A percentile compares a stretch with the other conserved stretches of the same genome.
Evolutionary conservation across 2,888 invertebrate genomes (phyloP).

Genomic region (Drosophila rubida): DNA sequence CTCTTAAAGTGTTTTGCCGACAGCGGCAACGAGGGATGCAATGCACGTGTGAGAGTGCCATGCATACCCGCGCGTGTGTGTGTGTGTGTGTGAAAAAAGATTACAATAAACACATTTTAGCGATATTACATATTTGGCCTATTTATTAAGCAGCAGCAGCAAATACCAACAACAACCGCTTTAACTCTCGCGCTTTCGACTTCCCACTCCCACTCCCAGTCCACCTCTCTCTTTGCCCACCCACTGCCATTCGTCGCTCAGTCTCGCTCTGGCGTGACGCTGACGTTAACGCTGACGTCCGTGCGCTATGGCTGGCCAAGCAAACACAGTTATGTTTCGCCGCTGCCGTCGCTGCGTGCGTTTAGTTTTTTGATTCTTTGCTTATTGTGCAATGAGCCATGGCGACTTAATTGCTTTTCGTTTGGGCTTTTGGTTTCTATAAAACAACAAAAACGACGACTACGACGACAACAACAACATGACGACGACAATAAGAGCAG

Average conservation of each 20-base stretch:
- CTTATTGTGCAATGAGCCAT: slow-evolving; percentile 80
- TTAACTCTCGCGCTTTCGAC: slow-evolving; percentile 29
- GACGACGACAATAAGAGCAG: slow-evolving; percentile 28
- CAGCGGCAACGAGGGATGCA: slow-evolving; percentile 63
- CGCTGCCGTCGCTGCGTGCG: slow-evolving; percentile 39
- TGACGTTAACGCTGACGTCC: slow-evolving; percentile 14
- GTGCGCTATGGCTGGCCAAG: slow-evolving; percentile 69
- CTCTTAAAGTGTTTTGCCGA: slow-evolving; percentile 21
- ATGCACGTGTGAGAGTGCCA: slow-evolving; percentile 65
- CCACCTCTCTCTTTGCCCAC: slow-evolving; percentile 1
- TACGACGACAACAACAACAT: slow-evolving; percentile 15
- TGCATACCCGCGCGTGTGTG: slow-evolving; percentile 7
- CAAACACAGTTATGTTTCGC: slow-evolving; percentile 75
- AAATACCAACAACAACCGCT: slow-evolving; percentile 20
- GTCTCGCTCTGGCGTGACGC: slow-evolving; percentile 19
- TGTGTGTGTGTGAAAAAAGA: slow-evolving; percentile 58
- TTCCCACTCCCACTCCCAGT: slow-evolving; percentile 30
- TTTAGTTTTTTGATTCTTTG: slow-evolving; percentile 69
- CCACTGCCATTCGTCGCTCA: not conserved
- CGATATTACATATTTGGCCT: slow-evolving; percentile 78
- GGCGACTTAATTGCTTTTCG: slow-evolving; percentile 79
- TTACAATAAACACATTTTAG: slow-evolving; percentile 78
- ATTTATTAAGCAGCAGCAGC: slow-evolving; percentile 67
- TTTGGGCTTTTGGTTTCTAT: slow-evolving; percentile 68
- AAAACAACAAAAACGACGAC: slow-evolving; percentile 26